A percentile compares a stretch with the other conserved stretches of the same genome.
phyloP scores from a whole-genome alignment of 2,888 invertebrate genomes.

The Sarcophaga rosellei region DNA sequence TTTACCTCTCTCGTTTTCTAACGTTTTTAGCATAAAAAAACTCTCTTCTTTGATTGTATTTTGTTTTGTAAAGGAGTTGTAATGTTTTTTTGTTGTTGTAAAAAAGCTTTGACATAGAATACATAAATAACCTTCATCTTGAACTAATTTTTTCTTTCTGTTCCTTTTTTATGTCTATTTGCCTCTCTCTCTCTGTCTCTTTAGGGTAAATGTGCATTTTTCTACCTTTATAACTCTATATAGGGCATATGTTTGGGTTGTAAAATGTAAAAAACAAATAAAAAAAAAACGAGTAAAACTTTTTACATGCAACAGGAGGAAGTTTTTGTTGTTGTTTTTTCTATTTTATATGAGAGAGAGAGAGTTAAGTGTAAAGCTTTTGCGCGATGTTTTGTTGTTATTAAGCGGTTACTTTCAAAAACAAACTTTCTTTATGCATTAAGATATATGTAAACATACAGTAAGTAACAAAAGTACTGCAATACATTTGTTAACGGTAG shows the following conservation, averaged over 20 bases:
- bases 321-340: conserved; percentile 2
- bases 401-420: not conserved
- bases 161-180: not conserved
- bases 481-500: no score
- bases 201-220: not conserved
- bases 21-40: not conserved
- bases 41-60: not conserved
- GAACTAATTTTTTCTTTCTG: conserved; percentile 49
- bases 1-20: not conserved
- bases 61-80: conserved; percentile 14
- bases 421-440: not conserved
- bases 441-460: not conserved
- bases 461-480: not conserved
- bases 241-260: conserved; percentile 41
- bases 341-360: not conserved
- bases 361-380: conserved; percentile 17
- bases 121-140: conserved; percentile 62
- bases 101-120: conserved; percentile 41
- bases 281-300: conserved; percentile 5
- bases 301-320: conserved; percentile 64
- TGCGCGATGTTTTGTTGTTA: not conserved
- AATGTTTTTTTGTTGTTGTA: not conserved
- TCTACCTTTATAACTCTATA: conserved; percentile 5
- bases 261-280: not conserved
- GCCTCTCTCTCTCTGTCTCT: not conserved